Evolutionary conservation across 2,797 vertebrate genomes (phyloP).

Genomic region (Syndactyla subalaris): DNA sequence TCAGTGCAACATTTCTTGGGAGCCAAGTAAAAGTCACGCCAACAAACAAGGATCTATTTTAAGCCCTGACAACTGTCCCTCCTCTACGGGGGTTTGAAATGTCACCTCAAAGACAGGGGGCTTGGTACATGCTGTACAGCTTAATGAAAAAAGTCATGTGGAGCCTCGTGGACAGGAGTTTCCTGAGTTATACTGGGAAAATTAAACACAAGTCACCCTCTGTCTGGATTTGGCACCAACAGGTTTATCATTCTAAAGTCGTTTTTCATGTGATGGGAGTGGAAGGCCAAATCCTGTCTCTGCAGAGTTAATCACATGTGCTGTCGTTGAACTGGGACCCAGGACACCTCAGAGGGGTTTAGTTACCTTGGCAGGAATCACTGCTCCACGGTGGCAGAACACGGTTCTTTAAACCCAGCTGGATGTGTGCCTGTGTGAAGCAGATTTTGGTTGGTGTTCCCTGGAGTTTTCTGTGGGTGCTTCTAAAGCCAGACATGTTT

Average conservation of each 20-base stretch:
- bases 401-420: not conserved
- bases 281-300: not conserved
- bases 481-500: not conserved
- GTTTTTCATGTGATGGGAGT: not conserved
- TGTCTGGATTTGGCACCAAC: not conserved
- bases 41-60: constrained; percentile 50
- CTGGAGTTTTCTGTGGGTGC: not conserved
- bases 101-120: constrained; percentile 34
- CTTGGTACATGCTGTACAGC: constrained; percentile 46
- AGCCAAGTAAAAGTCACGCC: not conserved
- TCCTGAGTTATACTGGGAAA: not conserved
- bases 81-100: not conserved
- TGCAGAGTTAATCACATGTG: not conserved
- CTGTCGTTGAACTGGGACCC: not conserved
- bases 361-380: not conserved
- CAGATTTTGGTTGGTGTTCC: not conserved
- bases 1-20: not conserved
- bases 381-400: not conserved
- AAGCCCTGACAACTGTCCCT: constrained; percentile 36
- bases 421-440: not conserved
- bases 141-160: constrained; percentile 16
- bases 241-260: not conserved
- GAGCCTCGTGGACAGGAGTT: not conserved
- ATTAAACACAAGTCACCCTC: not conserved
- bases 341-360: not conserved